Percentiles rank a stretch among this genome's conserved stretches.
Conservation (phyloP, 2,888 invertebrate species). For the Trilocha varians region DNA sequence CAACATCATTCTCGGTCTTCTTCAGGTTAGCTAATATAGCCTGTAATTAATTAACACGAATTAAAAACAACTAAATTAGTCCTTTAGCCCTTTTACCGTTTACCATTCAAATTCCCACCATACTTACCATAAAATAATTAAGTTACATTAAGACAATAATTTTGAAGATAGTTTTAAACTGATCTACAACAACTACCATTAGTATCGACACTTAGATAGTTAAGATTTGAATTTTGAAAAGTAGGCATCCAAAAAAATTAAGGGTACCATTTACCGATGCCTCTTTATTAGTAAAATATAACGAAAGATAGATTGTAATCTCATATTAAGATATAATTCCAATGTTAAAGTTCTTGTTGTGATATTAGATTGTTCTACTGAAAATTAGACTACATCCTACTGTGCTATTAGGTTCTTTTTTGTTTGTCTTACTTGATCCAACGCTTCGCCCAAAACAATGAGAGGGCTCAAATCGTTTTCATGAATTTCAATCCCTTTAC, state of each 20-base stretch:
- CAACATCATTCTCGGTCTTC: constrained; percentile 89
- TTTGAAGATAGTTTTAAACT: constrained; percentile 32
- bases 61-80: too few species aligned
- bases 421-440: constrained; percentile 85
- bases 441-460: constrained; percentile 82
- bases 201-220: constrained; percentile 33
- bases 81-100: too few species aligned
- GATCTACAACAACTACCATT: constrained; percentile 64
- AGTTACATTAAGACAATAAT: neutral
- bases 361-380: constrained; percentile 56
- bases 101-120: too few species aligned
- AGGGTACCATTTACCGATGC: constrained; percentile 33
- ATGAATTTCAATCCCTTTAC: constrained; percentile 81
- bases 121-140: neutral
- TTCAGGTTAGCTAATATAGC: constrained; percentile 83
- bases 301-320: constrained; percentile 7
- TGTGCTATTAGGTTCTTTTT: constrained; percentile 31
- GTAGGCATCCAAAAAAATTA: constrained; percentile 23
- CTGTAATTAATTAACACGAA: constrained; percentile 50
- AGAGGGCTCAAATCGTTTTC: constrained; percentile 82
- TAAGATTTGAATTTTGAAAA: constrained; percentile 15
- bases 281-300: constrained; percentile 32
- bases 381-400: constrained; percentile 61
- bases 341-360: constrained; percentile 37
- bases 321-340: constrained; percentile 1